Base-by-base conservation (phyloP, 92 coral and sea anemone species). In the Umimayanthus chanpuru region DNA sequence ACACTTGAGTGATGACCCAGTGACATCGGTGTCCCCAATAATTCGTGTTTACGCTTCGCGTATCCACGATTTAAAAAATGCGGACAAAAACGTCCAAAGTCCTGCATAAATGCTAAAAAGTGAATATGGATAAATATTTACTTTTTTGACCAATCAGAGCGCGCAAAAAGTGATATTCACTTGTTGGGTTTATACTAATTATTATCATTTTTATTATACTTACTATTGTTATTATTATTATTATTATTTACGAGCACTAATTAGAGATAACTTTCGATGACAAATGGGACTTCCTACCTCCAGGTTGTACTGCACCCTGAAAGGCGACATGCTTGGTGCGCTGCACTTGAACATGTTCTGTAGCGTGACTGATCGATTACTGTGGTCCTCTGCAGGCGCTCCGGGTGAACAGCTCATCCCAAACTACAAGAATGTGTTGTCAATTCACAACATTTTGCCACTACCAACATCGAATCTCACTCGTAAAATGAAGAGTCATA, bases 301-400 rank as follows among this genome's bases (percentile, higher is more conserved):
- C 28, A 83, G 25, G 29, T 83, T 70, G 32, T 83, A 83, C 87
- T 83, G 87, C 50, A 83, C 87, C 44, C 87, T 83, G 88, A 95
- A 95, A 2, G 98, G 98, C 2, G 98, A 95, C 98, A 95, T 95
- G 55, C 94, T 94, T 20, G 92, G 89, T 28, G 94, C 84, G 12
- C 92, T 86, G 74, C 96, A 95, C 86, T 94, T 89, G 89, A 95
- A 95, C 98, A 95, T 95, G 93, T 93, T 93, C 89, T 95, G 95
- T 58, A 95, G 93, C 44, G 92, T 89, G 38, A 86, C 79, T 21
- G 93, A 85, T 3, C 90, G 89, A 49, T 71, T 72, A 55, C 90
- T 85, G 49, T 91, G 88, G 83, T 95, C 98, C 85, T 92, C 93
- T 5, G 86, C 39, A 15, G 93, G 44, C 39, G 77, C 79, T 12